Conservation (phyloP, 2,888 invertebrate genomes). For the Pyrgus malvae region DNA sequence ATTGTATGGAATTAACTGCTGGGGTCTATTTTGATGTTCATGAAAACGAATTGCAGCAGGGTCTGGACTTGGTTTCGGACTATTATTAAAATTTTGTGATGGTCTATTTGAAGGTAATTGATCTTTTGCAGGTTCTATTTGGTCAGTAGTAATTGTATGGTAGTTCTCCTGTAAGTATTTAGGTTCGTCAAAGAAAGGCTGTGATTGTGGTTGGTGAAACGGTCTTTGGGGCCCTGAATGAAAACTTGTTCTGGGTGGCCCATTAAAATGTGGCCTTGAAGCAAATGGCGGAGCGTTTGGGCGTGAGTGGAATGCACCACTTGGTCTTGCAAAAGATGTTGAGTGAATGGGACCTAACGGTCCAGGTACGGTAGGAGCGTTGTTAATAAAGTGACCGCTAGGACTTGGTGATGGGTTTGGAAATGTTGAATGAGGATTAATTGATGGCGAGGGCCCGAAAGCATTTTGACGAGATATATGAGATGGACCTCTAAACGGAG, state of each 20-base stretch:
- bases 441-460: slow-evolving; percentile 57
- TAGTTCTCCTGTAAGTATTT: slow-evolving; percentile 80
- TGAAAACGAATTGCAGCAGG: slow-evolving; percentile 60
- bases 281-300: slow-evolving; percentile 58
- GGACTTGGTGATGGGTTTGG: slow-evolving; percentile 56
- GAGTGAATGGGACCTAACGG: slow-evolving; percentile 58
- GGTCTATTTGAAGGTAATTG: slow-evolving; percentile 61
- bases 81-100: slow-evolving; percentile 56
- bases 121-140: slow-evolving; percentile 70
- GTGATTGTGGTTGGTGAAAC: slow-evolving; percentile 66
- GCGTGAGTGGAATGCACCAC: slow-evolving; percentile 55
- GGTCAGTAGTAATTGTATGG: slow-evolving; percentile 76
- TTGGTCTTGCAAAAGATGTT: slow-evolving; percentile 58
- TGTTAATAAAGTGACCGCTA: slow-evolving; percentile 49
- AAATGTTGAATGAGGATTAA: slow-evolving; percentile 54
- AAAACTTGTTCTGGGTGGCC: slow-evolving; percentile 66
- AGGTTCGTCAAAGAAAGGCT: slow-evolving; percentile 72
- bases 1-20: slow-evolving; percentile 56
- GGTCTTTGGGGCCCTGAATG: slow-evolving; percentile 80
- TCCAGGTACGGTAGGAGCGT: slow-evolving; percentile 57
- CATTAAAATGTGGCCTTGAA: slow-evolving; percentile 62
- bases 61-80: slow-evolving; percentile 57
- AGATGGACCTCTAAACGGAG: slow-evolving; percentile 63
- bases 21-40: slow-evolving; percentile 59
- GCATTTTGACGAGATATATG: slow-evolving; percentile 55